phyloP scores from a whole-genome alignment of 1,140 invertebrate species.

The Acromyrmex charruanus region DNA sequence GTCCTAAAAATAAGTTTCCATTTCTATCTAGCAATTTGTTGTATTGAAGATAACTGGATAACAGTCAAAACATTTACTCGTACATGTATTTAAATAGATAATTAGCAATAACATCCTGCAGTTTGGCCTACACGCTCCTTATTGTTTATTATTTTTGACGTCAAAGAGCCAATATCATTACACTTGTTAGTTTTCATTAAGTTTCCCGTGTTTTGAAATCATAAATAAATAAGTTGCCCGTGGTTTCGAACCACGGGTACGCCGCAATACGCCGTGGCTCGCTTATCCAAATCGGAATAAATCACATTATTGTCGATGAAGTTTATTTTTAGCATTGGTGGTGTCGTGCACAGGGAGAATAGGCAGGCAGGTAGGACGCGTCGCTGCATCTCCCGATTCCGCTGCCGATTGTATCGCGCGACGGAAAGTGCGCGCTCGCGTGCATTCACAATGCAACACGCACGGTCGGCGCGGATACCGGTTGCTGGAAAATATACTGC shows the following conservation, averaged over 20 bases:
- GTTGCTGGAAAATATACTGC: slow-evolving; percentile 47
- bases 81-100: too few relatives aligned
- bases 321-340: slow-evolving; percentile 25
- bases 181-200: too few relatives aligned
- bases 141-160: too few relatives aligned
- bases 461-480: slow-evolving; percentile 20
- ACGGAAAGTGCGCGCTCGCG: slow-evolving; percentile 24
- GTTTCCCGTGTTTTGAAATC: neutral
- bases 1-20: neutral
- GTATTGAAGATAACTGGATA: too few relatives aligned
- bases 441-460: slow-evolving; percentile 47
- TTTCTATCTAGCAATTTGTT: too few relatives aligned
- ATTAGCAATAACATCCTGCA: too few relatives aligned
- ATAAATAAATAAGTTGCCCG: slow-evolving; percentile 1
- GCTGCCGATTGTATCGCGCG: slow-evolving; percentile 42
- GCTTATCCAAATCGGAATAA: slow-evolving; percentile 37
- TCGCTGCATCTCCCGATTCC: slow-evolving; percentile 30
- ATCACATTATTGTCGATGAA: slow-evolving; percentile 32
- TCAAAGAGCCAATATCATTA: too few relatives aligned
- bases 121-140: too few relatives aligned
- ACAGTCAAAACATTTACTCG: too few relatives aligned
- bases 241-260: neutral
- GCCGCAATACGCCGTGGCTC: neutral
- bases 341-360: neutral
- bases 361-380: neutral